Percentiles rank a stretch among this genome's conserved stretches.
phyloP scores from a whole-genome alignment of 2,113 vertebrate genomes.

The Pelusios castaneus region DNA sequence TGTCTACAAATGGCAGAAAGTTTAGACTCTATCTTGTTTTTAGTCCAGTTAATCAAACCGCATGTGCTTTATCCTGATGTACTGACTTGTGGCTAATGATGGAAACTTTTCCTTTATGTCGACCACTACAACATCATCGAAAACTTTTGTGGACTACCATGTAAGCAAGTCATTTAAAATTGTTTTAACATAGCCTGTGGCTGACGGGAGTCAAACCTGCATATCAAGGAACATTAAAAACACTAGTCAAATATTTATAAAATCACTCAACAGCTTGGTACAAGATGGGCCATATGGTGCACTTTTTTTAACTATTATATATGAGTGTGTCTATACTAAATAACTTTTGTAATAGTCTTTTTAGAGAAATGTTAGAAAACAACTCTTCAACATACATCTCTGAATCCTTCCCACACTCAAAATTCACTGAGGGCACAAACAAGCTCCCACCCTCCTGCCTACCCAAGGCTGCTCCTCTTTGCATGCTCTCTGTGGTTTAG shows the following conservation, averaged over 20 bases:
- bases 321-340: background rate
- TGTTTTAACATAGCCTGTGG: too few relatives aligned
- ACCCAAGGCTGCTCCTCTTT: background rate
- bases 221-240: too few relatives aligned
- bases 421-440: background rate
- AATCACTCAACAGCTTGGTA: background rate
- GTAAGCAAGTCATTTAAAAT: too few relatives aligned
- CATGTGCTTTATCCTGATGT: background rate
- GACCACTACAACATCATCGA: too few relatives aligned
- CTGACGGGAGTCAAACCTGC: too few relatives aligned
- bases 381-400: background rate
- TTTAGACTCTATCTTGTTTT: background rate
- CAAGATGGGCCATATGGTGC: slow-evolving; percentile 2
- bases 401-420: background rate
- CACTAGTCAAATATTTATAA: background rate
- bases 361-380: background rate
- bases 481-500: background rate
- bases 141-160: too few relatives aligned
- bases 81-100: background rate
- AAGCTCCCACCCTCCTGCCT: background rate
- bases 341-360: background rate
- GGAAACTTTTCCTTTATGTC: background rate
- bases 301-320: background rate
- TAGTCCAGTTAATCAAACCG: background rate
- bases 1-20: background rate